Conservation (phyloP, 2,888 invertebrate species). For the Hemistola chrysoprasaria region DNA sequence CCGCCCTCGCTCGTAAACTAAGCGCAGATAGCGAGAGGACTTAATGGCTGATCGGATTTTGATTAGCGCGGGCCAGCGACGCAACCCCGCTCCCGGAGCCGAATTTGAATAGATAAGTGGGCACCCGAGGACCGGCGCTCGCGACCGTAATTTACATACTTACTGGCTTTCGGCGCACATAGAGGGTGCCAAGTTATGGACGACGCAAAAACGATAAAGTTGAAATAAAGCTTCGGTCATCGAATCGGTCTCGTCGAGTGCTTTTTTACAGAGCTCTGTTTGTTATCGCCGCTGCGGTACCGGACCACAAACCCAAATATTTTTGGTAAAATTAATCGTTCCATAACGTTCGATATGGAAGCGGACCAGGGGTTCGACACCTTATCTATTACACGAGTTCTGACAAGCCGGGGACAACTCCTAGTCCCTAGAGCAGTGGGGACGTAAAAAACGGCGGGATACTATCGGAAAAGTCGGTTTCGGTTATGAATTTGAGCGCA, state of each 20-base stretch:
- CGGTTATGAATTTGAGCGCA: constrained; percentile 47
- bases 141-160: constrained; percentile 83
- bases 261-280: constrained; percentile 70
- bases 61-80: constrained; percentile 80
- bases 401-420: constrained; percentile 22
- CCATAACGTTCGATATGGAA: constrained; percentile 33
- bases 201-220: constrained; percentile 78
- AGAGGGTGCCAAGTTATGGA: constrained; percentile 76
- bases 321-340: constrained; percentile 59
- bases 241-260: constrained; percentile 66
- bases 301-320: constrained; percentile 29
- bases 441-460: constrained; percentile 22
- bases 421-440: constrained; percentile 14
- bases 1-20: constrained; percentile 74
- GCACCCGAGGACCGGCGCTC: constrained; percentile 75
- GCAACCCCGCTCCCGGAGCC: constrained; percentile 70
- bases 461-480: constrained; percentile 34
- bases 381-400: constrained; percentile 33
- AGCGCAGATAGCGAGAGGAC: constrained; percentile 80
- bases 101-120: constrained; percentile 83
- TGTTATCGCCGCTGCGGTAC: constrained; percentile 55
- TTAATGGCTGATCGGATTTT: constrained; percentile 83
- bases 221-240: constrained; percentile 78
- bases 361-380: constrained; percentile 16
- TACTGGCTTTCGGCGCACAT: constrained; percentile 76